Evolutionary conservation across 2,888 invertebrate species (phyloP), one percentile per base, ranked within the genome.

Genomic region (Orchesellides sinensis): DNA sequence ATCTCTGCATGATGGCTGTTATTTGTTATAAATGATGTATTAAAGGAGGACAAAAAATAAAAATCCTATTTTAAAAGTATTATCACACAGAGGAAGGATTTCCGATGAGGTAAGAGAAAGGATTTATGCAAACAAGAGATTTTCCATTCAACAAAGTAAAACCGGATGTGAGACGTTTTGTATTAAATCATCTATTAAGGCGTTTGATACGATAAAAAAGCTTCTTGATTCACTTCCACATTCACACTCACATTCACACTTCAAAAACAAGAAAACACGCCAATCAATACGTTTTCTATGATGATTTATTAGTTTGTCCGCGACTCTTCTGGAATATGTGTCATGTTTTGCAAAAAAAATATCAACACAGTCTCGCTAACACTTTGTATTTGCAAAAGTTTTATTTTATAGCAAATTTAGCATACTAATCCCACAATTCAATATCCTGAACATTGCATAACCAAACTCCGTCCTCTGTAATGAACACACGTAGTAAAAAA

Each of bases 231-330:
- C 77, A 77, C 77, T 47, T 17, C 12, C 77, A 77, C 77, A 77
- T 68, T 77, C 77, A 68, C 77, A 77, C 77, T 68, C 77, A 77
- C 77, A 77, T 77, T 77, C 77, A 77, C 77, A 68, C 77, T 47
- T 47, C 27, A 25, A 35, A 45, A 40, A 17, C 49, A n/a, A n/a
- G n/a, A n/a, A 17, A 49, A 49, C 14, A 4, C 14, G n/a, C 19
- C 4, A 49, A 49, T n/a, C n/a, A n/a, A n/a, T n/a, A n/a, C n/a
- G n/a, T n/a, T n/a, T n/a, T n/a, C n/a, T n/a, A n/a, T n/a, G n/a
- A n/a, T n/a, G n/a, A n/a, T n/a, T n/a, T n/a, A n/a, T n/a, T n/a
- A n/a, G n/a, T n/a, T n/a, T n/a, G n/a, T n/a, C n/a, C n/a, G n/a
- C n/a, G n/a, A n/a, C n/a, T n/a, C n/a, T n/a, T n/a, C n/a, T 49